Conservation (phyloP, 2,113 vertebrate species). For the Xenotilapia longispinis region DNA sequence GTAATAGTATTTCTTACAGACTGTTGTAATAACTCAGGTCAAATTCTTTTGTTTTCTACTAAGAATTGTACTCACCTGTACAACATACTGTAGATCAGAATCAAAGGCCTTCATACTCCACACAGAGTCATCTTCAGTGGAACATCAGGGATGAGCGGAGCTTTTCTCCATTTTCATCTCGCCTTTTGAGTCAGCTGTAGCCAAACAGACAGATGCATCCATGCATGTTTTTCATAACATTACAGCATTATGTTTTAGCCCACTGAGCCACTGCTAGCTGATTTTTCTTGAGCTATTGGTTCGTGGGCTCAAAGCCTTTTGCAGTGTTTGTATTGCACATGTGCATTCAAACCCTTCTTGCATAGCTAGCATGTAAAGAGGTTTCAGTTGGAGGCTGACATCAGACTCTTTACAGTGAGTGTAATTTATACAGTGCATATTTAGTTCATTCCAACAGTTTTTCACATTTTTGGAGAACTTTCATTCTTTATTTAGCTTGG, state of each 20-base stretch:
- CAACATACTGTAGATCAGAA: slow-evolving; percentile 35
- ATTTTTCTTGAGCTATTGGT: neutral
- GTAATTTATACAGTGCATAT: neutral
- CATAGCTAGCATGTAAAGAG: neutral
- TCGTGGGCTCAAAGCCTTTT: neutral
- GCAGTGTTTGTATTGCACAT: neutral
- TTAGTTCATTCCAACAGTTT: neutral
- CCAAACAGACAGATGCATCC: neutral
- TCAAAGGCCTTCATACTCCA: slow-evolving; percentile 9
- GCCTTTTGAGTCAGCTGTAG: slow-evolving; percentile 8
- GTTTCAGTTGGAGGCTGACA: neutral
- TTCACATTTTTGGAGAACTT: neutral
- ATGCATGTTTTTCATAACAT: neutral
- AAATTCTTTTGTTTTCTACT: slow-evolving; percentile 33
- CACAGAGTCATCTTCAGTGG: neutral
- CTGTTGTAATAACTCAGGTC: slow-evolving; percentile 61
- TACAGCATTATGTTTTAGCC: neutral
- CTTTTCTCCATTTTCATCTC: neutral
- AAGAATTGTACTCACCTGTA: slow-evolving; percentile 6
- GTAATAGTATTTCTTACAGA: slow-evolving; percentile 38
- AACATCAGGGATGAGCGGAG: neutral
- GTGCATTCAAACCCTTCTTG: neutral
- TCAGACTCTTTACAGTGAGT: neutral
- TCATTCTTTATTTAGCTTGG: neutral
- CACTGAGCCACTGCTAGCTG: neutral